A percentile compares a stretch with the other conserved stretches of the same genome.
Conservation (phyloP, 53 echinoderm and acorn worm genomes). For the Paracentrotus lividus region DNA sequence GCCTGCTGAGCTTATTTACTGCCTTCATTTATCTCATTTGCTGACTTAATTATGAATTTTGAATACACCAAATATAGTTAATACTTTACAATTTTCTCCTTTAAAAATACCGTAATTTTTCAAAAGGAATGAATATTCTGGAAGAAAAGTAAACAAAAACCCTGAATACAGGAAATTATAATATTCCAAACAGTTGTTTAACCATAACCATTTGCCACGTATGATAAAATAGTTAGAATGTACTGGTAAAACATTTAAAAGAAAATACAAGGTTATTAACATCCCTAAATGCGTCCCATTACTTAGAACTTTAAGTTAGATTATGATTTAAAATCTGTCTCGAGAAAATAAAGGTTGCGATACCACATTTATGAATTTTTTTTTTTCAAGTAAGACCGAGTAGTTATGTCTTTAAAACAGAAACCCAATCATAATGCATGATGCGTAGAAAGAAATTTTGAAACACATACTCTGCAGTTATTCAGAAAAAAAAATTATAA, state of each 20-base stretch:
- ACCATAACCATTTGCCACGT: not conserved
- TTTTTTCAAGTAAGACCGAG: too few relatives aligned
- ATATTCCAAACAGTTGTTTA: not conserved
- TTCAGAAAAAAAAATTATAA: not conserved
- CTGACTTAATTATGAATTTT: not conserved
- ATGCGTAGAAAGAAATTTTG: not conserved
- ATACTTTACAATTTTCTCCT: not conserved
- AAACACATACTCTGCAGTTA: not conserved
- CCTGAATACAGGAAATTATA: not conserved
- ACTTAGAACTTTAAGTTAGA: not conserved
- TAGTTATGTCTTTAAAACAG: too few relatives aligned
- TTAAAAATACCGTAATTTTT: not conserved
- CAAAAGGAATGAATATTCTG: conserved; percentile 2
- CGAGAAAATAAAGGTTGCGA: too few relatives aligned
- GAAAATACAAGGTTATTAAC: not conserved
- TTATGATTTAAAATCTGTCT: too few relatives aligned
- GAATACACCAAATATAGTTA: not conserved
- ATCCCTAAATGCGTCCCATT: not conserved
- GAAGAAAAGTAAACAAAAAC: not conserved
- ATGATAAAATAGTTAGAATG: not conserved
- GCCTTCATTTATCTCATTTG: not conserved
- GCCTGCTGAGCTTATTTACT: too few relatives aligned
- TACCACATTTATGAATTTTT: too few relatives aligned
- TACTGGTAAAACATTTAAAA: not conserved
- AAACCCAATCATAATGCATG: not conserved